Evolutionary conservation across 2,113 vertebrate genomes (phyloP).

Genomic region (Aspidoscelis tigris): DNA sequence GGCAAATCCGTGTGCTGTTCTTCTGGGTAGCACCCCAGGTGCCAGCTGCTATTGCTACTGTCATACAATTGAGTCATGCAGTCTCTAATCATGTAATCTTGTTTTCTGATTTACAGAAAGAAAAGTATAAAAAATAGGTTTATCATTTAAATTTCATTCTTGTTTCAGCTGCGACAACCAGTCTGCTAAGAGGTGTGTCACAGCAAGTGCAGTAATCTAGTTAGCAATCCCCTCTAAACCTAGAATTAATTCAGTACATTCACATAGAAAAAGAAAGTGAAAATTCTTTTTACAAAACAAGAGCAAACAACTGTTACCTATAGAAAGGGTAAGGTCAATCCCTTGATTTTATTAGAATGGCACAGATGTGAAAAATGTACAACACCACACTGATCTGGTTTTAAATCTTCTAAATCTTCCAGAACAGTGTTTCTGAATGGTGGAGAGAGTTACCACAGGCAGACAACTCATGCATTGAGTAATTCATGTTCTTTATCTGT

Average conservation of each 20-base stretch:
- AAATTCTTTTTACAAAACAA: conserved; percentile 71
- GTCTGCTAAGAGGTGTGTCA: conserved; percentile 54
- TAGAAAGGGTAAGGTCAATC: conserved; percentile 72
- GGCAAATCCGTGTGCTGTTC: no score
- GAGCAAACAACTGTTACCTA: conserved; percentile 68
- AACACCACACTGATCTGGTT: conserved; percentile 64
- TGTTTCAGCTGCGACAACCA: conserved; percentile 33
- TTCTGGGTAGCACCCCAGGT: no score
- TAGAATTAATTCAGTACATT: conserved; percentile 50
- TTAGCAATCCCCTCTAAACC: conserved; percentile 59
- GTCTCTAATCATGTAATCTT: conserved; percentile 49
- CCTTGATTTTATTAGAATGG: conserved; percentile 79
- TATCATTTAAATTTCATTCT: conserved; percentile 62
- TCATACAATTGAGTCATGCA: conserved; percentile 44
- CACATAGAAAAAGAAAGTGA: conserved; percentile 59
- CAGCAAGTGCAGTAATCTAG: conserved; percentile 56
- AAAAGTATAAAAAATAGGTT: conserved; percentile 72
- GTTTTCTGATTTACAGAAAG: conserved; percentile 54
- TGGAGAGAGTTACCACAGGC: conserved; percentile 56
- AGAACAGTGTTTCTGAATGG: conserved; percentile 47
- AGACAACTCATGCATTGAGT: conserved; percentile 85
- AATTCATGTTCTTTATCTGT: conserved; percentile 89
- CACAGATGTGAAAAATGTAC: conserved; percentile 73
- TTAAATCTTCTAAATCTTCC: conserved; percentile 34
- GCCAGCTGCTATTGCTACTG: no score